A percentile compares a stretch with the other conserved stretches of the same genome.
phyloP scores from a whole-genome alignment of 1,140 invertebrate species.

The Zaprionus capensis region DNA sequence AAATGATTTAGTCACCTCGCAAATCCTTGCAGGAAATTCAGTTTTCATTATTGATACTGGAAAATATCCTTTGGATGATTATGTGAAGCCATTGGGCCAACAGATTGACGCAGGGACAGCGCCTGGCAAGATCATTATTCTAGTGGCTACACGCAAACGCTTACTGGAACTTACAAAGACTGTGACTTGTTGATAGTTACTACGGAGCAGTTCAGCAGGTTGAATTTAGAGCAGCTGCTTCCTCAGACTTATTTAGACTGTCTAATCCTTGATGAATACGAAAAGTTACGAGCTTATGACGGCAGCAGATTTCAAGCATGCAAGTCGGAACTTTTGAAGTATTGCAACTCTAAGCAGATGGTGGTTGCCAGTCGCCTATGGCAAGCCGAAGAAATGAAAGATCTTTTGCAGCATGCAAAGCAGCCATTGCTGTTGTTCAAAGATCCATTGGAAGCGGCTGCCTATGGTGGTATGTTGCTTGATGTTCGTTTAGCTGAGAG shows the following conservation, averaged over 20 bases:
- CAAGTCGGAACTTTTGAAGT: background rate
- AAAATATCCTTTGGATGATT: background rate
- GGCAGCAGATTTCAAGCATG: constrained; percentile 6
- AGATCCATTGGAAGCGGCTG: constrained; percentile 26
- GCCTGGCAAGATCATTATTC: background rate
- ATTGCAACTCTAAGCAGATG: background rate
- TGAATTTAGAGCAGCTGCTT: background rate
- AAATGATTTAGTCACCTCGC: background rate
- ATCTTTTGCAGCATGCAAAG: constrained; percentile 6
- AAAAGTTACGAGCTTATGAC: constrained; percentile 12
- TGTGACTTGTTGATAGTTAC: constrained; percentile 4
- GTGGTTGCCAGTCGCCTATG: constrained; percentile 16
- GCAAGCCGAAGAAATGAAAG: background rate
- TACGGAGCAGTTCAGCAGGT: background rate
- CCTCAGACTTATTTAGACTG: background rate
- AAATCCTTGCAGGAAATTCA: constrained; percentile 16
- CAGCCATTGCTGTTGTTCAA: constrained; percentile 10
- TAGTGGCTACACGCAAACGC: constrained; percentile 22
- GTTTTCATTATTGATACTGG: background rate
- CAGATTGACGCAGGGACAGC: too few relatives aligned
- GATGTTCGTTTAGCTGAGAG: background rate
- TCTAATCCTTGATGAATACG: constrained; percentile 15
- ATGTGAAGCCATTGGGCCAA: constrained; percentile 17
- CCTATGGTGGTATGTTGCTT: constrained; percentile 15
- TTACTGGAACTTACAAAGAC: background rate